phyloP scores from a whole-genome alignment of 2,888 invertebrate species.

The Panzeria rudis region DNA sequence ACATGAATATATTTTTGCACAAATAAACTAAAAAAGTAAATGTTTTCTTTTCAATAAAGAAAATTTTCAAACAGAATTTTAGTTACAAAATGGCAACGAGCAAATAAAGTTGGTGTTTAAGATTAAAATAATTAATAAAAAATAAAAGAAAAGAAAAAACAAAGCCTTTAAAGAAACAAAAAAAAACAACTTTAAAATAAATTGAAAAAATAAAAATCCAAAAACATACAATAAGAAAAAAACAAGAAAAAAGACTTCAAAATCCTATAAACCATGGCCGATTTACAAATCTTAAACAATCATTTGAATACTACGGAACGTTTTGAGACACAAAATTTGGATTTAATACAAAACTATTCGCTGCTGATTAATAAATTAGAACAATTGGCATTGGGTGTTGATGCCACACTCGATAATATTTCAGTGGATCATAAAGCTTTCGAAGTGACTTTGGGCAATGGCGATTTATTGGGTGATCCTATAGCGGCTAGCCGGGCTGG shows the following conservation, averaged over 20 bases:
- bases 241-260: conserved; percentile 35
- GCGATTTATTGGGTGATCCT: conserved; percentile 76
- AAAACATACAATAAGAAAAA: conserved; percentile 44
- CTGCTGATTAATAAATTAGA: conserved; percentile 82
- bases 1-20: conserved; percentile 43
- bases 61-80: conserved; percentile 65
- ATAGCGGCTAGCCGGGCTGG: conserved; percentile 76
- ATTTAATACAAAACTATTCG: conserved; percentile 81
- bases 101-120: conserved; percentile 65
- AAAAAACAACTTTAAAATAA: conserved; percentile 26
- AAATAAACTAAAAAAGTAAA: conserved; percentile 38
- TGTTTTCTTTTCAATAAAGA: conserved; percentile 32
- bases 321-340: conserved; percentile 78
- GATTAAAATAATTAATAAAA: conserved; percentile 14
- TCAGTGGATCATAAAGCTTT: conserved; percentile 80
- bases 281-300: conserved; percentile 67
- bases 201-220: conserved; percentile 41
- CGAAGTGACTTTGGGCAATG: conserved; percentile 76
- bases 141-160: neutral
- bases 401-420: conserved; percentile 79
- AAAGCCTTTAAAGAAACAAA: neutral
- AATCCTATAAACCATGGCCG: conserved; percentile 75
- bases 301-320: conserved; percentile 72
- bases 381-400: conserved; percentile 80
- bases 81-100: conserved; percentile 80